phyloP scores from a whole-genome alignment of 2,888 invertebrate species.

The Philaethria dido region DNA sequence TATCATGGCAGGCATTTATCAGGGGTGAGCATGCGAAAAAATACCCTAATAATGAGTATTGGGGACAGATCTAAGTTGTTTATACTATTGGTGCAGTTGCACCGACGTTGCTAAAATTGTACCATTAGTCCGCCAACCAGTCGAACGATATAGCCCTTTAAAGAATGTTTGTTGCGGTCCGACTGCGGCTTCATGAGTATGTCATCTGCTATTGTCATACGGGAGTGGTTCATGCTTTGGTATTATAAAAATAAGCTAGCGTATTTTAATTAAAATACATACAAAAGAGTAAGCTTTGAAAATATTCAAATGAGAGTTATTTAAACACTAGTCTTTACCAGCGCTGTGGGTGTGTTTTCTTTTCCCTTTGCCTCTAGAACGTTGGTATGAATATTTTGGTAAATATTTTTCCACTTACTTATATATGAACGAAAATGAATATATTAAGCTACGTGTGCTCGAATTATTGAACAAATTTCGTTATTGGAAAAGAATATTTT shows the following conservation, averaged over 20 bases:
- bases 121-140: conserved; percentile 35
- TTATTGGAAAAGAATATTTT: conserved; percentile 21
- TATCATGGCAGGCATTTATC: conserved; percentile 64
- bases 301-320: conserved; percentile 38
- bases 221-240: conserved; percentile 44
- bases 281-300: conserved; percentile 41
- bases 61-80: conserved; percentile 64
- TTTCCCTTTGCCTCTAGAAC: conserved; percentile 20
- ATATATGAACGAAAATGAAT: neutral
- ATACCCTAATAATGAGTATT: conserved; percentile 78
- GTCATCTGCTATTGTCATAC: conserved; percentile 47
- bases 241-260: conserved; percentile 44
- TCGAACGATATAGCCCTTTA: conserved; percentile 35
- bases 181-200: conserved; percentile 43
- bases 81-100: conserved; percentile 45
- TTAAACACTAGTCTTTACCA: conserved; percentile 32
- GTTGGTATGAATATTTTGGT: conserved; percentile 10
- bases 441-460: neutral
- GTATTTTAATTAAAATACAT: conserved; percentile 44
- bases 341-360: conserved; percentile 23
- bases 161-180: conserved; percentile 39
- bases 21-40: conserved; percentile 75
- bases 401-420: conserved; percentile 1
- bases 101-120: conserved; percentile 18
- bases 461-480: conserved; percentile 16